These are phyloP conservation scores for Sminthurides aquaticus DNA, from an alignment of 2,888 invertebrate species.

Conservation along the genomic window DNA sequence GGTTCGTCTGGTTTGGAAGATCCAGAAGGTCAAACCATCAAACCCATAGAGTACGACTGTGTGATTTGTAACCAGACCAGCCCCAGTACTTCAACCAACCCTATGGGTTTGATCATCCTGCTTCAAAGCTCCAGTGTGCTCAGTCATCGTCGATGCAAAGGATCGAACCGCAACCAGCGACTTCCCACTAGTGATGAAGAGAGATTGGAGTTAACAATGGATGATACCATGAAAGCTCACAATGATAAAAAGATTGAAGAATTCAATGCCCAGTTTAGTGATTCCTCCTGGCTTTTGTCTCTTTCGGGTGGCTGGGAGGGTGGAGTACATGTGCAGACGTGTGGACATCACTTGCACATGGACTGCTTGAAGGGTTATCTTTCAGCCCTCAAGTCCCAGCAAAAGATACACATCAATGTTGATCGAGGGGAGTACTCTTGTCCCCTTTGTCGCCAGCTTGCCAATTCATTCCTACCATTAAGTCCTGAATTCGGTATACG, in stretches of 20 bases:
- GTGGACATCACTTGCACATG: slow-evolving; percentile 94
- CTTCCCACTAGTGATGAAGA: slow-evolving; percentile 62
- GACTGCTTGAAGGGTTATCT: slow-evolving; percentile 89
- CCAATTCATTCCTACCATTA: slow-evolving; percentile 74
- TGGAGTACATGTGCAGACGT: slow-evolving; percentile 87
- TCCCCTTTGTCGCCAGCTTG: slow-evolving; percentile 86
- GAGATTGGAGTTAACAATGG: slow-evolving; percentile 52
- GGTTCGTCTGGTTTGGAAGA: neutral
- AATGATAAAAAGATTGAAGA: slow-evolving; percentile 70
- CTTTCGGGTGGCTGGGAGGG: slow-evolving; percentile 81
- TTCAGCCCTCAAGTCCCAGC: slow-evolving; percentile 69
- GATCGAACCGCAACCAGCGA: slow-evolving; percentile 44
- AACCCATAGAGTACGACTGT: slow-evolving; percentile 63
- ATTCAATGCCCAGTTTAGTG: slow-evolving; percentile 67
- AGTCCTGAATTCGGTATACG: slow-evolving; percentile 43
- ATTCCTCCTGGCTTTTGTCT: slow-evolving; percentile 68
- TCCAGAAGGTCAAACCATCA: slow-evolving; percentile 42
- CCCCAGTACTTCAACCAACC: slow-evolving; percentile 71
- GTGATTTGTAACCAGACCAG: slow-evolving; percentile 90
- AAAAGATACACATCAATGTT: slow-evolving; percentile 63
- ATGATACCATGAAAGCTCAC: slow-evolving; percentile 64
- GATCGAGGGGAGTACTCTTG: slow-evolving; percentile 86
- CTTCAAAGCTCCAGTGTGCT: slow-evolving; percentile 81
- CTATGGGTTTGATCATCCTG: slow-evolving; percentile 81
- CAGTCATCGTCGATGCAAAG: slow-evolving; percentile 54